Percentiles rank a stretch among this genome's conserved stretches.
Conservation (phyloP, 2,888 invertebrate species). For the Chloromyia formosa region DNA sequence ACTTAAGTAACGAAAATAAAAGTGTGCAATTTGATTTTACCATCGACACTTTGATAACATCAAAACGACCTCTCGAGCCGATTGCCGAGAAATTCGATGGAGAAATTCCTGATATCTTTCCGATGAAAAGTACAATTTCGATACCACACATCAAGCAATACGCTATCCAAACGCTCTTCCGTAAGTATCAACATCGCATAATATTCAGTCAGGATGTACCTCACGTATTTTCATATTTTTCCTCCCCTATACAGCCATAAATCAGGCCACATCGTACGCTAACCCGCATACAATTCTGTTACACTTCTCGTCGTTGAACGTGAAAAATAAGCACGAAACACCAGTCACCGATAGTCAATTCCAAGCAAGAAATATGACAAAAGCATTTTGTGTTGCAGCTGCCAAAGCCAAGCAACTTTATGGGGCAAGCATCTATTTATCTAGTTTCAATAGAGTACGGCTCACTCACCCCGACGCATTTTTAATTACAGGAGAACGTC, state of each 20-base stretch:
- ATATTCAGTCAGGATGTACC: slow-evolving; percentile 38
- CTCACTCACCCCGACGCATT: slow-evolving; percentile 7
- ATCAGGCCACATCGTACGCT: slow-evolving; percentile 56
- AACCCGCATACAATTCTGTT: slow-evolving; percentile 83
- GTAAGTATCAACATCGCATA: slow-evolving; percentile 67
- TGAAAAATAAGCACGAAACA: slow-evolving; percentile 74
- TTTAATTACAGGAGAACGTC: slow-evolving; percentile 67
- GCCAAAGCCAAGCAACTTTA: slow-evolving; percentile 78
- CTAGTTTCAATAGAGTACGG: slow-evolving; percentile 32
- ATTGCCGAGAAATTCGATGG: slow-evolving; percentile 65
- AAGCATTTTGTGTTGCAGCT: slow-evolving; percentile 80
- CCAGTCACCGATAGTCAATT: slow-evolving; percentile 75
- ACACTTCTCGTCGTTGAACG: slow-evolving; percentile 72
- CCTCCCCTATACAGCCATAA: slow-evolving; percentile 46
- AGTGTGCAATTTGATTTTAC: slow-evolving; percentile 72
- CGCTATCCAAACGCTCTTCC: slow-evolving; percentile 70
- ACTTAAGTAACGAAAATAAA: slow-evolving; percentile 70
- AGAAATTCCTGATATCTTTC: slow-evolving; percentile 76
- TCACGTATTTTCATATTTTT: too few relatives aligned
- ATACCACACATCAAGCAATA: slow-evolving; percentile 74
- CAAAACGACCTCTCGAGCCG: slow-evolving; percentile 70
- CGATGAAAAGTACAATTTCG: slow-evolving; percentile 77
- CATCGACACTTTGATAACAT: slow-evolving; percentile 74
- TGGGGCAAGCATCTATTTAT: slow-evolving; percentile 68
- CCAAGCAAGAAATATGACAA: slow-evolving; percentile 74